Base-by-base conservation (phyloP, 1,140 invertebrate genomes). In the Drosophila bipectinata region DNA sequence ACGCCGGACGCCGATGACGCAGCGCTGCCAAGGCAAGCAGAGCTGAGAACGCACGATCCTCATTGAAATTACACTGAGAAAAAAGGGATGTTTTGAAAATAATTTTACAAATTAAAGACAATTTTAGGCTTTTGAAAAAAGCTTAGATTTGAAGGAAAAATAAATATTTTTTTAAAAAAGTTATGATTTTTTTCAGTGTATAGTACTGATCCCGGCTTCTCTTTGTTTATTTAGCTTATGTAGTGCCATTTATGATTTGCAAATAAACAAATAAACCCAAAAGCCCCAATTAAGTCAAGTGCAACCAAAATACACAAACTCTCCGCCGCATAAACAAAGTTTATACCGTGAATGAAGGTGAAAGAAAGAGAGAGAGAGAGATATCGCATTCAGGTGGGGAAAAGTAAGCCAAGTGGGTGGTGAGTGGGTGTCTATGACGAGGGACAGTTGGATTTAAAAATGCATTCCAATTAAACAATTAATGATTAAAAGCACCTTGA, bases 1-100 rank as follows among this genome's bases (percentile, higher is more conserved):
- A 82, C 79, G 79, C 60, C 75, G 81, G 57, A 62, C 60, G 53
- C 61, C 59, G 73, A 58, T 73, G 61, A 58, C 61, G 76, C 75
- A 67, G 68, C 68, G 55, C 37, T 28, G 53, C 47, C 53, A 59
- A 41, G 21, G 59, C 53, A 14, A 78, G 45, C 77, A 52, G 47
- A 37, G 37, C 32, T 9, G 45, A 14, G n/a, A 32, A 63, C 34
- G 45, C 63, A 67, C 63, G 8, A 66, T 51, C 18, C 8, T 5
- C 39, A 60, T 28, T 10, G 9, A 49, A 59, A 58, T n/a, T 15
- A n/a, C 30, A 24, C 12, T 28, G 41, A 12, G n/a, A 15, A 32
- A 49, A 57, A 18, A 37, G 21, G 21, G 2, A 21, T 21, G 21
- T 28, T 47, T 64, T 32, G 8, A 14, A 44, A 44, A 15, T 6